These are phyloP conservation scores for Polydrusus pterygomalis DNA, from an alignment of 2,888 invertebrate genomes.

Conservation along the genomic window DNA sequence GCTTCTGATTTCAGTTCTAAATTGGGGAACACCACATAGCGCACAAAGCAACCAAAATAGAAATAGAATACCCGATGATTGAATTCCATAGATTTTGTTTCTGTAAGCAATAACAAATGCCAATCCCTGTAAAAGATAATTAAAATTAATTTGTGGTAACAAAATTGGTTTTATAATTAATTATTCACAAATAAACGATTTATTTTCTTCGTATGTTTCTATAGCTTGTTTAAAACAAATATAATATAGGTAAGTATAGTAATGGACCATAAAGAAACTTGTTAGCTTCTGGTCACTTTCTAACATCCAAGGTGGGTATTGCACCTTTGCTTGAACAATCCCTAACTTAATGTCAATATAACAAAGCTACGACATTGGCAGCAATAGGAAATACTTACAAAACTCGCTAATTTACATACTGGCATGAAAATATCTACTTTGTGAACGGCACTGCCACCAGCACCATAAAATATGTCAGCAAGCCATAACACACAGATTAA, in stretches of 20 bases:
- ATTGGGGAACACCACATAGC: conserved; percentile 66
- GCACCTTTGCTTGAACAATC: too few species aligned
- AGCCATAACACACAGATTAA: conserved; percentile 78
- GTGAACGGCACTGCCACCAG: conserved; percentile 74
- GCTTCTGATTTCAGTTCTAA: conserved; percentile 55
- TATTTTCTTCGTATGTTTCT: too few species aligned
- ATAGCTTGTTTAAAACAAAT: too few species aligned
- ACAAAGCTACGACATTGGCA: too few species aligned
- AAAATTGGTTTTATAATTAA: too few species aligned
- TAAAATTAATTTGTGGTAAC: too few species aligned
- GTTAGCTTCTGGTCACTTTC: too few species aligned
- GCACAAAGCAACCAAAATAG: conserved; percentile 74
- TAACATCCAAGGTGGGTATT: too few species aligned
- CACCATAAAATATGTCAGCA: conserved; percentile 71
- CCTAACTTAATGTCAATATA: too few species aligned
- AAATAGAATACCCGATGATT: conserved; percentile 75
- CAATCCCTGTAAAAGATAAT: conserved; percentile 34
- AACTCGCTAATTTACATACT: conserved; percentile 83
- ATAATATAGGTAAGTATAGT: too few species aligned
- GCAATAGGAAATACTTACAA: conserved; percentile 79
- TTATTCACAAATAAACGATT: too few species aligned
- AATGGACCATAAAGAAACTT: too few species aligned
- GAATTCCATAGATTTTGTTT: conserved; percentile 73
- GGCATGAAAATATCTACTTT: conserved; percentile 86
- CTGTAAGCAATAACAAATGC: conserved; percentile 68